These are phyloP conservation scores for Dryas iulia DNA, from an alignment of 1,140 invertebrate species.

Conservation along the genomic window DNA sequence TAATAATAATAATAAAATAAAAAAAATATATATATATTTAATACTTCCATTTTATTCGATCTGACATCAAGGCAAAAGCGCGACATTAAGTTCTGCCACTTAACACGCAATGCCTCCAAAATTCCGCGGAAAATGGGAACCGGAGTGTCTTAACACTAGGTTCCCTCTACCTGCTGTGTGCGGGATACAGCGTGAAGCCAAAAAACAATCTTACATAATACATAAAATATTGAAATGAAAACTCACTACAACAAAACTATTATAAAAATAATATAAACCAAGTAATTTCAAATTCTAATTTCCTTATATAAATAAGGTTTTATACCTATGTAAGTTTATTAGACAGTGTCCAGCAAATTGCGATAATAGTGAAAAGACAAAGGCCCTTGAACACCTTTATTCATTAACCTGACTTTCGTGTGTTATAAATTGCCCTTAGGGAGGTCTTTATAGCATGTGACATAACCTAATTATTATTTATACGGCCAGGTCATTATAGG, in stretches of 20 bases:
- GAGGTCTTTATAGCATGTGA: slow-evolving; percentile 18
- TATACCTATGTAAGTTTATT: not conserved
- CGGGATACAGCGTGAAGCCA: too few species aligned
- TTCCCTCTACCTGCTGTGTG: too few species aligned
- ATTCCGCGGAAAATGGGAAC: too few species aligned
- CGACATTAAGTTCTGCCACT: too few species aligned
- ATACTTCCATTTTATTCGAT: too few species aligned
- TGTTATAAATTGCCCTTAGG: slow-evolving; percentile 17
- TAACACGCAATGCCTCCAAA: too few species aligned
- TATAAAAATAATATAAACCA: not conserved
- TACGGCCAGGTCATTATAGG: slow-evolving; percentile 1
- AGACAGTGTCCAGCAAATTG: slow-evolving; percentile 1
- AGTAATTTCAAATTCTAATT: not conserved
- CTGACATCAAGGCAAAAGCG: too few species aligned
- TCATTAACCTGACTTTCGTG: slow-evolving; percentile 23
- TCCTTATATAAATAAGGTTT: not conserved
- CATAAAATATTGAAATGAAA: too few species aligned
- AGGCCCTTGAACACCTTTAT: slow-evolving; percentile 13
- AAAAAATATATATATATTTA: too few species aligned
- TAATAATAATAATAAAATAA: too few species aligned
- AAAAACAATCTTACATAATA: too few species aligned
- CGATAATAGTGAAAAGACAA: slow-evolving; percentile 13
- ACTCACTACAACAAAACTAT: not conserved
- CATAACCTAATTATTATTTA: slow-evolving; percentile 24
- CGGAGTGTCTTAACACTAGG: too few species aligned